Evolutionary conservation across 2,797 vertebrate species (phyloP), one percentile per base, ranked within the genome.

Genomic region (Sebastes ruberrimus): DNA sequence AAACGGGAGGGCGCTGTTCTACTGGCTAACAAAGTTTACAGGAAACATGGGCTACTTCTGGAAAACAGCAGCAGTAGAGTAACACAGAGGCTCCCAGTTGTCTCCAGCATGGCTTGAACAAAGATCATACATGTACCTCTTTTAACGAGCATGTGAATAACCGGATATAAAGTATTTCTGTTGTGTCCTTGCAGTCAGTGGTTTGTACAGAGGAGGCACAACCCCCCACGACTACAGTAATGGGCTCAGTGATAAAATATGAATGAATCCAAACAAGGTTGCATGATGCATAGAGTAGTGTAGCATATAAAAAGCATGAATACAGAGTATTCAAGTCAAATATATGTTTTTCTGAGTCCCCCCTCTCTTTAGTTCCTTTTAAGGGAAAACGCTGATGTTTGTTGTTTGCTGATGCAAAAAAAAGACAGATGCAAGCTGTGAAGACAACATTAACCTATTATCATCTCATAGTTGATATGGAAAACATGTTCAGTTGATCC

Each of bases 171-270:
- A 56, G 11, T 59, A 10, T 55, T 77, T 75, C 38, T 30, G 6
- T 4, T 52, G 42, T 62, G 55, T 60, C 6, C 28, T 38, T 42
- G 16, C 4, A 67, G 35, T 49, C 11, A 3, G 13, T 22, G 8
- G 11, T 10, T 66, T 66, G 62, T 23, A 35, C 14, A 61, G 10
- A 70, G n/a, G 7, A 8, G 35, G n/a, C 11, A 56, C 59, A 74
- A 65, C 38, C 69, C 59, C 65, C 66, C 33, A 55, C 62, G 46
- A 60, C 25, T 11, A 28, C 16, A 35, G 23, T 27, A 42, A 73
- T 73, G 71, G 11, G 66, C 22, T 70, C 14, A 23, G 38, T 63
- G 64, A 83, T 89, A 32, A 89, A 86, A 86, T 83, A 85, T 86
- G 60, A 13, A 90, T 87, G 77, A 69, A 74, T 59, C 23, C 68